These are phyloP conservation scores for Latheticus oryzae DNA, from an alignment of 2,888 invertebrate species.

Conservation along the genomic window DNA sequence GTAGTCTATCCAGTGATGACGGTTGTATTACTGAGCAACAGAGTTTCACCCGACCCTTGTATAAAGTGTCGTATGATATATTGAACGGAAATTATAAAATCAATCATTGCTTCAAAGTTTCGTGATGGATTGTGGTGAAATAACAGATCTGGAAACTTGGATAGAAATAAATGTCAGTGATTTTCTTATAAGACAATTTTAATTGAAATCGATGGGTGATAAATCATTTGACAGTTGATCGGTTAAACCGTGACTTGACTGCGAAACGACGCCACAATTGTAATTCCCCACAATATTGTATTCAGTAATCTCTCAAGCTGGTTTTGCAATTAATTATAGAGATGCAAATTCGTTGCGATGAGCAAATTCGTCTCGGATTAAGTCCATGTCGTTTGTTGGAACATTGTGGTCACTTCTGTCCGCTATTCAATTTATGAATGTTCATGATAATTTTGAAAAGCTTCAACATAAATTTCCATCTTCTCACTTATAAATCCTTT, in stretches of 20 bases:
- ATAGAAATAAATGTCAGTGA: constrained; percentile 19
- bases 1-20: too few relatives aligned
- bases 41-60: constrained; percentile 1
- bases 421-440: constrained; percentile 45
- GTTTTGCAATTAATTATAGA: constrained; percentile 42
- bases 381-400: constrained; percentile 38
- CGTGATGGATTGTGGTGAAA: constrained; percentile 17
- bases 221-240: constrained; percentile 32
- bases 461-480: constrained; percentile 14
- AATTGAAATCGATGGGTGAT: constrained; percentile 32
- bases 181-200: constrained; percentile 31
- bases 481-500: constrained; percentile 6
- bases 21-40: too few relatives aligned
- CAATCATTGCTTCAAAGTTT: constrained; percentile 9
- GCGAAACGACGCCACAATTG: constrained; percentile 14
- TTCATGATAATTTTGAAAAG: constrained; percentile 15
- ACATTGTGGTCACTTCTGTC: constrained; percentile 46
- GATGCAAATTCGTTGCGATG: constrained; percentile 47
- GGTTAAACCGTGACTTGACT: constrained; percentile 29
- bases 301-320: constrained; percentile 42
- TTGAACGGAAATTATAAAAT: constrained; percentile 8
- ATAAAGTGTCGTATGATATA: constrained; percentile 20
- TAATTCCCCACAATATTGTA: constrained; percentile 34
- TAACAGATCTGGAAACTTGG: constrained; percentile 1
- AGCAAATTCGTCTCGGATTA: constrained; percentile 49